Conservation (phyloP, 2,113 vertebrate genomes). For the Speoplatyrhinus poulsoni region DNA sequence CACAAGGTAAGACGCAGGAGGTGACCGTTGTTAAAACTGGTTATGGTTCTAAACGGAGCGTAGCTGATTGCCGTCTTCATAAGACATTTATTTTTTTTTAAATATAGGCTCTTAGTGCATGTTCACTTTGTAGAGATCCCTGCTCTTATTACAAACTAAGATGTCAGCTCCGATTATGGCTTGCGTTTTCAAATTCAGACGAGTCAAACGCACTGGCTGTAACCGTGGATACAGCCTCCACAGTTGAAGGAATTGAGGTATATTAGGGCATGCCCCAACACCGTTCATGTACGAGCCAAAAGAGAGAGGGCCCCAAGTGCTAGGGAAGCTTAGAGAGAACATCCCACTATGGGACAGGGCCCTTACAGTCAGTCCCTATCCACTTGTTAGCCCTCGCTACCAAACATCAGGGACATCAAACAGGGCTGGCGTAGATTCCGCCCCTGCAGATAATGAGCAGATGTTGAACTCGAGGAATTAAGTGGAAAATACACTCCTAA, state of each 20-base stretch:
- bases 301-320: constrained; percentile 29
- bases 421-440: constrained; percentile 54
- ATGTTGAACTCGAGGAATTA: not conserved
- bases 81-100: not conserved
- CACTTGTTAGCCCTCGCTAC: constrained; percentile 55
- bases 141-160: constrained; percentile 44
- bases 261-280: constrained; percentile 15
- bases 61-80: constrained; percentile 42
- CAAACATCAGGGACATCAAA: constrained; percentile 79
- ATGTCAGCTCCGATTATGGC: constrained; percentile 65
- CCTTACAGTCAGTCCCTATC: not conserved
- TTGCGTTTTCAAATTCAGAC: constrained; percentile 49
- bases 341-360: constrained; percentile 10
- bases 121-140: constrained; percentile 43
- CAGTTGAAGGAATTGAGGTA: constrained; percentile 35
- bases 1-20: constrained; percentile 42
- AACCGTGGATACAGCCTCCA: constrained; percentile 33
- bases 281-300: constrained; percentile 21
- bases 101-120: not conserved
- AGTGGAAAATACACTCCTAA: not conserved
- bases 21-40: constrained; percentile 28
- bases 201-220: constrained; percentile 38
- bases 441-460: constrained; percentile 18
- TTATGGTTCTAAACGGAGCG: constrained; percentile 27
- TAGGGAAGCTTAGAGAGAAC: constrained; percentile 14